phyloP scores from a whole-genome alignment of 2,797 vertebrate genomes.

The Fistularia tabacaria region DNA sequence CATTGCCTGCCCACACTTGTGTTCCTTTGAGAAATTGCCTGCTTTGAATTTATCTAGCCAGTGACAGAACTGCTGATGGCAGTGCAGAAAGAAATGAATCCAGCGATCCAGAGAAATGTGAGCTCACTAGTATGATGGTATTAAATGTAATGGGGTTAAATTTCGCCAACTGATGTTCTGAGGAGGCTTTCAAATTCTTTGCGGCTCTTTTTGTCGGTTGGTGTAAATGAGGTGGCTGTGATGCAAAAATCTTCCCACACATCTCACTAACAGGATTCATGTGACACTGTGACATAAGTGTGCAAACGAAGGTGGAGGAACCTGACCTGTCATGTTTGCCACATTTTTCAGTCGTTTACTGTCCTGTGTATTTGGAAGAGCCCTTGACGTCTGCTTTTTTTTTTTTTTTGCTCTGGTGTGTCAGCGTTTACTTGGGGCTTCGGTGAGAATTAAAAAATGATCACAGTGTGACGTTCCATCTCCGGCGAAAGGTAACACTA shows the following conservation, averaged over 20 bases:
- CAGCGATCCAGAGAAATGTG: too few species aligned
- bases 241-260: conserved; percentile 32
- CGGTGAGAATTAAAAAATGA: conserved; percentile 7
- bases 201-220: too few species aligned
- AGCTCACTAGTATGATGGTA: too few species aligned
- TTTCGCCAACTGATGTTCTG: too few species aligned
- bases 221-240: neutral
- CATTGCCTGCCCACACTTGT: too few species aligned
- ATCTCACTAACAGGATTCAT: conserved; percentile 27
- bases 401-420: conserved; percentile 1
- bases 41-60: too few species aligned
- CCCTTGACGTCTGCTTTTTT: neutral
- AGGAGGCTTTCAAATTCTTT: too few species aligned
- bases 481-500: neutral
- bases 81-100: too few species aligned
- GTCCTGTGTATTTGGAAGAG: conserved; percentile 1
- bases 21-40: too few species aligned
- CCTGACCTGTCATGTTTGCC: conserved; percentile 1
- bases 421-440: conserved; percentile 5
- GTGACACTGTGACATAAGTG: conserved; percentile 15
- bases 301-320: conserved; percentile 5
- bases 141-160: too few species aligned
- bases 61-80: too few species aligned
- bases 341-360: conserved; percentile 9
- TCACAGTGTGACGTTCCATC: conserved; percentile 5